These are phyloP conservation scores for Burhinus bistriatus DNA, from an alignment of 2,113 vertebrate genomes.

Conservation along the genomic window DNA sequence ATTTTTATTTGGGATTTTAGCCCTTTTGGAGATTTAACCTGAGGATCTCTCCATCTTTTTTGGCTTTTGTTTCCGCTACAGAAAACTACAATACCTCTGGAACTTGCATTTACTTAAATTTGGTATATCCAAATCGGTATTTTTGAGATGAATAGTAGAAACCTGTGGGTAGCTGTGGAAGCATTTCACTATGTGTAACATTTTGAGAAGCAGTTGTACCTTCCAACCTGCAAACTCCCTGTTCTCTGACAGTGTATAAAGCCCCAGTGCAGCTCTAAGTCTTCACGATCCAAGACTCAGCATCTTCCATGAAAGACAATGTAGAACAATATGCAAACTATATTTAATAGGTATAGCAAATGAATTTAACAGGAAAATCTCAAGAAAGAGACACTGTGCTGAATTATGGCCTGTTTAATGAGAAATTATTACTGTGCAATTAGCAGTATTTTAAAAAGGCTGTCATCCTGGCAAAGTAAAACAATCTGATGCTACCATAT, in stretches of 20 bases:
- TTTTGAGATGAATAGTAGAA: not conserved
- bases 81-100: not conserved
- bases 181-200: not conserved
- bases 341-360: not conserved
- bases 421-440: not conserved
- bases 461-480: not conserved
- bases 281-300: not conserved
- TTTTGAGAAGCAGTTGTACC: not conserved
- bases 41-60: not conserved
- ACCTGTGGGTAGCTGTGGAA: not conserved
- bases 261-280: not conserved
- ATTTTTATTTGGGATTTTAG: not conserved
- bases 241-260: not conserved
- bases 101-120: not conserved
- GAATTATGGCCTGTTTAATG: not conserved
- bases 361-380: not conserved
- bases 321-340: not conserved
- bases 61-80: not conserved
- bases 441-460: not conserved
- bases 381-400: not conserved
- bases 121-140: not conserved
- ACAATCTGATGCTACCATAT: not conserved
- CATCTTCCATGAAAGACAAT: not conserved
- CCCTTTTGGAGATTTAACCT: not conserved
- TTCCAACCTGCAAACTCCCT: not conserved